These are phyloP conservation scores for Zaprionus lachaisei DNA, from an alignment of 1,140 invertebrate genomes.

Conservation along the genomic window DNA sequence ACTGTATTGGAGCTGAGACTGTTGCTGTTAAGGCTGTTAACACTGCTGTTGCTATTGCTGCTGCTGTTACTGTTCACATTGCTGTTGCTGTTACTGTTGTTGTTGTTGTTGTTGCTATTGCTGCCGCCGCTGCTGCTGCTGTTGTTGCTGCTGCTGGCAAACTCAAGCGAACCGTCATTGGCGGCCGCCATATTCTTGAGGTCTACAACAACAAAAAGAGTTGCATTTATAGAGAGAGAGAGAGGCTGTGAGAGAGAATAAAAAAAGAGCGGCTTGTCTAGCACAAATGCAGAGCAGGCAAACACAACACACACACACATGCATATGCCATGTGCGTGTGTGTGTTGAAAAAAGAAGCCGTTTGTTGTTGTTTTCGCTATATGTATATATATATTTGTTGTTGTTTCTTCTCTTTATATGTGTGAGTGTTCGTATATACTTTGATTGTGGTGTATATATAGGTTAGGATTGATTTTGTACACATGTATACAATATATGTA, in stretches of 20 bases:
- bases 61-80: slow-evolving; percentile 37
- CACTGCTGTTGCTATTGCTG: slow-evolving; percentile 41
- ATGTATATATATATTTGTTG: slow-evolving; percentile 61
- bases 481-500: slow-evolving; percentile 50
- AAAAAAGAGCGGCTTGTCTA: slow-evolving; percentile 24
- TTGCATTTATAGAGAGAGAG: slow-evolving; percentile 34
- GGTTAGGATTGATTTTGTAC: slow-evolving; percentile 69
- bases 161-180: slow-evolving; percentile 74
- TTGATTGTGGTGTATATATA: slow-evolving; percentile 54
- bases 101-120: slow-evolving; percentile 37
- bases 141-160: slow-evolving; percentile 60
- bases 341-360: slow-evolving; percentile 16
- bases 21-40: slow-evolving; percentile 24
- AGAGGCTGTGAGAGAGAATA: slow-evolving; percentile 1
- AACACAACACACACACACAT: slow-evolving; percentile 6
- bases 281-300: slow-evolving; percentile 52
- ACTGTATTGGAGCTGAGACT: slow-evolving; percentile 22
- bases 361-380: slow-evolving; percentile 34
- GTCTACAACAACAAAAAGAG: slow-evolving; percentile 67
- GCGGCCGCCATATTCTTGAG: slow-evolving; percentile 79
- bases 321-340: not conserved
- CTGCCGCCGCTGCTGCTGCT: slow-evolving; percentile 48
- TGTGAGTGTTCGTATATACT: slow-evolving; percentile 51
- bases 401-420: slow-evolving; percentile 48
- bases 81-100: slow-evolving; percentile 35